Conservation (phyloP, 2,113 vertebrate species). For the Condylura cristata region DNA sequence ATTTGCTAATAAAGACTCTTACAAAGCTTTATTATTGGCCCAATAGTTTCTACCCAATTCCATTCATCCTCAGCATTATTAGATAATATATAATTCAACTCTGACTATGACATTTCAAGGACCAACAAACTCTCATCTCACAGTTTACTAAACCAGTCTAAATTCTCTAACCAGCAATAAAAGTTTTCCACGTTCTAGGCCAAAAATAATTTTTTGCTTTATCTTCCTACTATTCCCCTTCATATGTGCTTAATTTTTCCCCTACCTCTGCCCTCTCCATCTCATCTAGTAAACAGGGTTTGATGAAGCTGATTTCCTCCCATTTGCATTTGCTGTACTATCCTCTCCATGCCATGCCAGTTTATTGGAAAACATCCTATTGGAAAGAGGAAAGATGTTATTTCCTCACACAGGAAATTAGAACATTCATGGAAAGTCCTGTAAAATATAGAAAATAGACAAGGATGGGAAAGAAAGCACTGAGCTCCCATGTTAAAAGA, state of each 20-base stretch:
- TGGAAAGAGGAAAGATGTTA: background rate
- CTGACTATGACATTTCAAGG: background rate
- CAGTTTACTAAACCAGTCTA: background rate
- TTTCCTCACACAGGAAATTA: background rate
- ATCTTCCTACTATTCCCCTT: background rate
- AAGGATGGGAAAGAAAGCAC: background rate
- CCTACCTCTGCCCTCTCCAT: background rate
- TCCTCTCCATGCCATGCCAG: background rate
- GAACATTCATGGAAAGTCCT: conserved; percentile 2
- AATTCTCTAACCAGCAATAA: background rate
- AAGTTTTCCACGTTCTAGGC: background rate
- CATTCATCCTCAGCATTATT: background rate
- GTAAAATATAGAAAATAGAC: background rate
- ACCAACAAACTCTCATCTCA: background rate
- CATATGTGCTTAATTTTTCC: background rate
- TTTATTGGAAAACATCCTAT: background rate
- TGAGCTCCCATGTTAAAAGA: background rate
- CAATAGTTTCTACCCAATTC: background rate
- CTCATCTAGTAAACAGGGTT: background rate
- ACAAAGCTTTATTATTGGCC: background rate
- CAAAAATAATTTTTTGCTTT: conserved; percentile 30
- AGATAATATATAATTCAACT: background rate
- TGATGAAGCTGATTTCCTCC: background rate
- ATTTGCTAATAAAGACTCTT: background rate
- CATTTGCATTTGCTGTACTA: background rate